phyloP scores from a whole-genome alignment of 2,888 invertebrate species.

The Synergus itoensis region DNA sequence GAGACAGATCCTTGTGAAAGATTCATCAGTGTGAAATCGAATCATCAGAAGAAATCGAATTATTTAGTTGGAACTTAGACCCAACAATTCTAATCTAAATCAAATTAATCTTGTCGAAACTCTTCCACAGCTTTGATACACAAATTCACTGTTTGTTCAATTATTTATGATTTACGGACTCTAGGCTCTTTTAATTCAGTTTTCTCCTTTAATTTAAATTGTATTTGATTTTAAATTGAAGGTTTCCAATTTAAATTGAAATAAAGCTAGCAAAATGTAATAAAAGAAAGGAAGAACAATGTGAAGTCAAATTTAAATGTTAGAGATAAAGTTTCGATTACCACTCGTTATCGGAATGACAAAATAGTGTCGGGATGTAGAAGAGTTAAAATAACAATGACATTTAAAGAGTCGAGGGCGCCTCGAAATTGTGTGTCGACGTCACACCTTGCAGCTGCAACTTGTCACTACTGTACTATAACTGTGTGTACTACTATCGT shows the following conservation, averaged over 20 bases:
- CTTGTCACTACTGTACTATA: constrained; percentile 78
- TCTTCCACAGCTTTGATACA: too few relatives aligned
- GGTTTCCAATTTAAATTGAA: background rate
- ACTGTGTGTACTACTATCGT: constrained; percentile 77
- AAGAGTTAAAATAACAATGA: constrained; percentile 30
- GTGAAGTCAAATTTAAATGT: background rate
- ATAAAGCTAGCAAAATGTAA: background rate
- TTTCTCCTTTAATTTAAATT: too few relatives aligned
- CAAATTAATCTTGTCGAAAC: too few relatives aligned
- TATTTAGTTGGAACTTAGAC: too few relatives aligned
- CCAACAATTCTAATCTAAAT: too few relatives aligned
- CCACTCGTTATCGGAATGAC: background rate
- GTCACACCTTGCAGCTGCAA: constrained; percentile 77
- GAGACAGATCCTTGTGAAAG: background rate
- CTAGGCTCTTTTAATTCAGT: too few relatives aligned
- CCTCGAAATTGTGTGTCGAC: constrained; percentile 67
- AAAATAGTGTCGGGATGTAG: background rate
- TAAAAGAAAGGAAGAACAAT: background rate
- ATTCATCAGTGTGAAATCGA: background rate
- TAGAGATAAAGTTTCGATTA: background rate
- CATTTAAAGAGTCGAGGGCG: constrained; percentile 55
- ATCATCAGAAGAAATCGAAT: too few relatives aligned
- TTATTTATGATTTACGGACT: too few relatives aligned
- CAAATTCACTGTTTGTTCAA: too few relatives aligned
- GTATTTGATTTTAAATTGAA: background rate